These are phyloP conservation scores for Rhinichthys klamathensis DNA, from an alignment of 2,113 vertebrate species.

Conservation along the genomic window DNA sequence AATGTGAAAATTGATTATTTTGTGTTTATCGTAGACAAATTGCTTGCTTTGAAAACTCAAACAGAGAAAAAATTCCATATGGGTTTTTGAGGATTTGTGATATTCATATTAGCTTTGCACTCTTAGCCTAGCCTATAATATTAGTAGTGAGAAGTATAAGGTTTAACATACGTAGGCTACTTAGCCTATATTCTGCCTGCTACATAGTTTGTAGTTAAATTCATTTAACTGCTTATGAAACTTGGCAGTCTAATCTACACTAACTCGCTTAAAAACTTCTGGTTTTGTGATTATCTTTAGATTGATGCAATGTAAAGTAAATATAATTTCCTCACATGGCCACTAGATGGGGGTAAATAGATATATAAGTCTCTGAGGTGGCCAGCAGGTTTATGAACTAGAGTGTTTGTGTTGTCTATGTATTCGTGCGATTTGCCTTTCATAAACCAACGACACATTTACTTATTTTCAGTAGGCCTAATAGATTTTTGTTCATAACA, in stretches of 20 bases:
- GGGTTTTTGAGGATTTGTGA: background rate
- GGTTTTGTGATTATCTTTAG: background rate
- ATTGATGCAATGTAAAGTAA: background rate
- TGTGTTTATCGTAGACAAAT: background rate
- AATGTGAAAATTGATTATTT: background rate
- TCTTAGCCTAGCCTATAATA: background rate
- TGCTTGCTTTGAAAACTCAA: background rate
- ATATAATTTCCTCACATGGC: background rate
- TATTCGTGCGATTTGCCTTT: background rate
- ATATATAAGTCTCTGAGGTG: background rate
- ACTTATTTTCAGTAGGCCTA: background rate
- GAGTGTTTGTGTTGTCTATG: background rate
- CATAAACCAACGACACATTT: background rate
- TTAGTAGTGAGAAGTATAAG: background rate
- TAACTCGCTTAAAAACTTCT: background rate
- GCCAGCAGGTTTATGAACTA: background rate
- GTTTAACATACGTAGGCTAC: background rate
- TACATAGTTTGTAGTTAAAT: background rate
- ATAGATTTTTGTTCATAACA: background rate
- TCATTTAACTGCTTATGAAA: background rate
- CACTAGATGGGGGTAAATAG: conserved; percentile 36
- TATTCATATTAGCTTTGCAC: background rate
- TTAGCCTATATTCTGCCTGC: background rate
- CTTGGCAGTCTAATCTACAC: background rate
- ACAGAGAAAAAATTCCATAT: background rate